These are phyloP conservation scores for Nowickia ferox DNA, from an alignment of 2,888 invertebrate genomes.

Conservation along the genomic window DNA sequence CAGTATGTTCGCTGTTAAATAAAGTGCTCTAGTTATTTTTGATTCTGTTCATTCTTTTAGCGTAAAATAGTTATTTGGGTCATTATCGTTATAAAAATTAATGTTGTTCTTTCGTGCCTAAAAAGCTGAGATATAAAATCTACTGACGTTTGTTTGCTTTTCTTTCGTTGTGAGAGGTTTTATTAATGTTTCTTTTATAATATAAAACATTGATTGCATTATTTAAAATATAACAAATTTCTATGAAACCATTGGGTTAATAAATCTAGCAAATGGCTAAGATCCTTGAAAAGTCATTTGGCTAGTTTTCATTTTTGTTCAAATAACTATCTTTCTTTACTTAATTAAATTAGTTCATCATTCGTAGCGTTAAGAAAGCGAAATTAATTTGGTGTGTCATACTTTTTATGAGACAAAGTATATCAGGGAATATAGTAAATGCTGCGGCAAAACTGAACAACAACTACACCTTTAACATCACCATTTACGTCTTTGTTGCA, in stretches of 20 bases:
- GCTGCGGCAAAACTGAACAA: too few relatives aligned
- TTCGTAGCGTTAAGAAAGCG: too few relatives aligned
- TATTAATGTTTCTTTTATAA: conserved; percentile 1
- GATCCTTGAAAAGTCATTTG: too few relatives aligned
- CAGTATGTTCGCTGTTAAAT: conserved; percentile 45
- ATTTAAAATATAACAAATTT: not conserved
- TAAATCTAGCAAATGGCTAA: conserved; percentile 3
- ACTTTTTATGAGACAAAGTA: too few relatives aligned
- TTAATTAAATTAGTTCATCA: too few relatives aligned
- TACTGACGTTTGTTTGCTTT: conserved; percentile 41
- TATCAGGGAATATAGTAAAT: too few relatives aligned
- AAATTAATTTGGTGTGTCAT: too few relatives aligned
- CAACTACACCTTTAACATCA: too few relatives aligned
- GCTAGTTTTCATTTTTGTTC: too few relatives aligned
- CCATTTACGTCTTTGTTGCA: too few relatives aligned
- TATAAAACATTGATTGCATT: not conserved
- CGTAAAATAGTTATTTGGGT: conserved; percentile 66
- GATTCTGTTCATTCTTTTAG: conserved; percentile 49
- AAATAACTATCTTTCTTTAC: too few relatives aligned
- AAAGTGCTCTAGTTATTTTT: conserved; percentile 67
- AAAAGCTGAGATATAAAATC: not conserved
- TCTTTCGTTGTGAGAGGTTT: conserved; percentile 30
- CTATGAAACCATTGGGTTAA: not conserved
- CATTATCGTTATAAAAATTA: conserved; percentile 69
- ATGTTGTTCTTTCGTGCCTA: conserved; percentile 15